Base-by-base conservation (phyloP, 2,113 vertebrate species). In the Cervus canadensis region DNA sequence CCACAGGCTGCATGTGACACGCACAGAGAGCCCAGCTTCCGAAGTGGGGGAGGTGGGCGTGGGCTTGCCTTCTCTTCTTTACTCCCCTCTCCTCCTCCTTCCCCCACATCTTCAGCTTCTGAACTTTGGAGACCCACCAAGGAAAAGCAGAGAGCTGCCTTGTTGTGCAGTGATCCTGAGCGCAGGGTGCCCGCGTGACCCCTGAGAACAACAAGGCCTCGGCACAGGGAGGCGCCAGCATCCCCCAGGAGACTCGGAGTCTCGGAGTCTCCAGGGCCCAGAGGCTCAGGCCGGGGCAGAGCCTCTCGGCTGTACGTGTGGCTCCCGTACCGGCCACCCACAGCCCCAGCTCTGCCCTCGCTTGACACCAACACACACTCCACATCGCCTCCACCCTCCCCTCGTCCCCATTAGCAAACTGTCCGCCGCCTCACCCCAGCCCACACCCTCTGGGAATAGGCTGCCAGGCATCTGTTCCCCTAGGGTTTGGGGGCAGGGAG, bases 401-500 rank as follows among this genome's bases (percentile, higher is more conserved):
- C 71, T 89, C 36, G 64, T 85, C 86, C 84, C 84, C 64, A 59
- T 92, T 79, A 96, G 85, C 83, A 88, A 57, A 67, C 64, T 85
- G 64, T 85, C 97, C 94, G 45, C 93, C 26, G 12, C 64, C 59
- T 93, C 87, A 11, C 81, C 95, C 92, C 45, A 59, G 71, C 97
- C 79, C 86, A 96, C 91, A 19, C 84, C 92, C 90, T 81, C 96
- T 87, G 95, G 88, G 97, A 96, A 96, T 52, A 88, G 94, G 92
- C 97, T 93, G 82, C 91, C 50, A 92, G 97, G 97, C 97, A 82
- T 98, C 98, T 96, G 89, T 92, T 95, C 87, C 76, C 94, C 0
- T 26, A 81, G 71, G 87, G 52, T 28, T 90, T 95, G 83, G 67
- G 93, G 92, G 94, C n/a, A 76, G 90, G 76, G 92, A 95, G 92